A percentile compares a stretch with the other conserved stretches of the same genome.
Evolutionary conservation across 2,888 invertebrate genomes (phyloP).

Genomic region (Hirtodrosophila alboralis): DNA sequence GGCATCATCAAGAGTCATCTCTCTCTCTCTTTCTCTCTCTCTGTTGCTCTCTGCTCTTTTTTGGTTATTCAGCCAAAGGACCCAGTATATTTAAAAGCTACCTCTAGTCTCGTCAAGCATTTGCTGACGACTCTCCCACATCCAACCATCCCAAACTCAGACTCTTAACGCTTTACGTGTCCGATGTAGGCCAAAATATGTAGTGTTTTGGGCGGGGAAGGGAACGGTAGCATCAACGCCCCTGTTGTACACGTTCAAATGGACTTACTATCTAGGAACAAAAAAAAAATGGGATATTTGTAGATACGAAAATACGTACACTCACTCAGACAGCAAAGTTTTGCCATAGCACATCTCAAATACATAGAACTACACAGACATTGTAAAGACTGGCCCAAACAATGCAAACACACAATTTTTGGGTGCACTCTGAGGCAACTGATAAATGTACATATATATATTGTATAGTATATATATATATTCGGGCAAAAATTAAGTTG

Average conservation of each 20-base stretch:
- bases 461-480: too few species aligned
- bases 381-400: conserved; percentile 14
- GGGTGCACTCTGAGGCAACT: conserved; percentile 33
- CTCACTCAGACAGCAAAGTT: conserved; percentile 29
- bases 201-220: too few species aligned
- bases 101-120: conserved; percentile 30
- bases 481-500: conserved; percentile 54
- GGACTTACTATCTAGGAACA: conserved; percentile 45
- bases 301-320: conserved; percentile 29
- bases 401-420: conserved; percentile 38
- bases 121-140: conserved; percentile 33
- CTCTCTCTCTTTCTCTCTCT: conserved; percentile 3
- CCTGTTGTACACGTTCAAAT: conserved; percentile 43
- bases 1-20: neutral
- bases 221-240: conserved; percentile 46
- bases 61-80: conserved; percentile 28
- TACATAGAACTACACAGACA: conserved; percentile 21
- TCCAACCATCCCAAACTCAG: conserved; percentile 1
- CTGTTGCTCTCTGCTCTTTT: conserved; percentile 4
- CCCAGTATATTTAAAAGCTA: conserved; percentile 8
- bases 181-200: conserved; percentile 48
- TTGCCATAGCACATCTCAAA: conserved; percentile 20
- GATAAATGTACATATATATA: conserved; percentile 33
- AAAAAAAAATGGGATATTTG: conserved; percentile 57
- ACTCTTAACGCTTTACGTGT: conserved; percentile 13